phyloP scores from a whole-genome alignment of 1,140 invertebrate genomes.

The Dolichoris vasculosae region DNA sequence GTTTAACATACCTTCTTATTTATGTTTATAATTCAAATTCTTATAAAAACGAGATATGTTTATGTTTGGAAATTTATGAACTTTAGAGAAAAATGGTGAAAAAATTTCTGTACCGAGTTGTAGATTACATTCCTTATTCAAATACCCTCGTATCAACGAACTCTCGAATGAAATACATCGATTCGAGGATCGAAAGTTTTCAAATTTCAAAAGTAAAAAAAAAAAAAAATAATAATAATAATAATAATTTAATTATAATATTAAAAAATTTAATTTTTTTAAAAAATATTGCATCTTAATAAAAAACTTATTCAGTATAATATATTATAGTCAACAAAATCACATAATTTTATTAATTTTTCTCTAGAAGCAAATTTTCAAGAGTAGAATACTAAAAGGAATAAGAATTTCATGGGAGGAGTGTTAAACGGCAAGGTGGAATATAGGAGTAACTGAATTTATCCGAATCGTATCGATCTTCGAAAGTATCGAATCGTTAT shows the following conservation, averaged over 20 bases:
- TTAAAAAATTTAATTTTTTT: background rate
- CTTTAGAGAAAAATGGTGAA: background rate
- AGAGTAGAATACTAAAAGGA: too few relatives aligned
- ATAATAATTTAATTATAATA: background rate
- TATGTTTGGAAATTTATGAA: background rate
- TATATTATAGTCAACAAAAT: too few relatives aligned
- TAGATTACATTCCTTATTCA: background rate
- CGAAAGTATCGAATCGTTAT: too few relatives aligned
- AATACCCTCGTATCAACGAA: background rate
- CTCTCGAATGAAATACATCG: background rate
- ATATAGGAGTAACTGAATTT: too few relatives aligned
- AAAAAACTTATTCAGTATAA: too few relatives aligned
- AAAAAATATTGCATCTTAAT: background rate
- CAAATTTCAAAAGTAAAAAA: background rate
- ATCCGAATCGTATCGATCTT: too few relatives aligned
- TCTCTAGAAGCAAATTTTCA: too few relatives aligned
- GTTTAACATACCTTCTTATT: background rate
- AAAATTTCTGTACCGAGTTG: background rate
- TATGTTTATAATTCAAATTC: background rate
- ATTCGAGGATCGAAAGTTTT: constrained; percentile 4
- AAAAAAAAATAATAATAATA: background rate
- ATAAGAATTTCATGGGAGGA: too few relatives aligned
- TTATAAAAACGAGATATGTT: background rate
- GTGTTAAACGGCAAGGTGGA: too few relatives aligned
- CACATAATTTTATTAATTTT: too few relatives aligned